Base-by-base conservation (phyloP, 1,140 invertebrate genomes). In the Cotesia glomerata region DNA sequence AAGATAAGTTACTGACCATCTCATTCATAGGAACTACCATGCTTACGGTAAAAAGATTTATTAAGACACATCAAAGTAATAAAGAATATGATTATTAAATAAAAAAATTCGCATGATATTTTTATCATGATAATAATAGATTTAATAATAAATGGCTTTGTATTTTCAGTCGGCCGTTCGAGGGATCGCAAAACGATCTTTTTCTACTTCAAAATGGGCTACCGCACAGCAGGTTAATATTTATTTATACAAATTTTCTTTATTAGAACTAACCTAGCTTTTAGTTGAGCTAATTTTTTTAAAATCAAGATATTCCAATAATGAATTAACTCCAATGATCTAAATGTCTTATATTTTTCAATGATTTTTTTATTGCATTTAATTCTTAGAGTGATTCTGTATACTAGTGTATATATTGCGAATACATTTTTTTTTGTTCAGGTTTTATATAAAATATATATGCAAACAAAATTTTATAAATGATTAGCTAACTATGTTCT, bases 161-260 rank as follows among this genome's bases (percentile, higher is more conserved):
- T 63, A 54, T 73, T 85, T 84, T 35, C 71, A 87, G 86, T 83
- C 80, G 8, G 80, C 80, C 1, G 76, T 79, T 32, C 82, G 78
- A 58, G 77, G 73, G 63, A 72, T 83, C 51, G 78, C 81, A 18
- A 85, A 87, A 69, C 88, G 90, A 11, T 82, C 87, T 9, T 90
- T 92, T 75, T 90, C 90, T 56, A 91, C 90, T 4, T 88, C 88
- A 49, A 88, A 86, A 82, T 86, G 86, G 75, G 77, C 85, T 39
- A 85, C 88, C 4, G 89, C 90, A 56, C 92, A 92, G 78, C 83
- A 86, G 82, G 86, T 87, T 68, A 76, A 72, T 58, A 35, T 62
- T 66, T 72, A 18, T 69, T 1, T 49, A 54, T 59, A 26, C 5
- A 1, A 1, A 26, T 26, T 1, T 56, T 35, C n/a, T 34, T 56